These are phyloP conservation scores for Anolis apletophallus DNA, from an alignment of 2,797 vertebrate genomes.

Conservation along the genomic window DNA sequence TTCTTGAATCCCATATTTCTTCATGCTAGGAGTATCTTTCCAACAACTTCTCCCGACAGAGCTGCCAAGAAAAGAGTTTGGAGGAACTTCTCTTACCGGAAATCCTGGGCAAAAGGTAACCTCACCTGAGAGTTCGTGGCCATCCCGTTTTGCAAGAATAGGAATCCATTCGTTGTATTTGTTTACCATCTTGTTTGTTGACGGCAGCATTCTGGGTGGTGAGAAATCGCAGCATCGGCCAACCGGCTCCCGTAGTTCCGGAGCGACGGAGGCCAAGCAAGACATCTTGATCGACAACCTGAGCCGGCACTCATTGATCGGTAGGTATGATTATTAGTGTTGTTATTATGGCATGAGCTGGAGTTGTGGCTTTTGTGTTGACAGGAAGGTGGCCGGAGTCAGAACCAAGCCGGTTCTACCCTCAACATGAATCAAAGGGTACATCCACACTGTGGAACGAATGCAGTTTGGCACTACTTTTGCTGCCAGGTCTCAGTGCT, in stretches of 20 bases:
- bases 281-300: slow-evolving; percentile 78
- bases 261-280: slow-evolving; percentile 70
- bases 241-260: slow-evolving; percentile 53
- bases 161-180: no score
- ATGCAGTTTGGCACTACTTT: no score
- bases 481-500: no score
- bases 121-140: background rate
- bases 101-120: slow-evolving; percentile 82
- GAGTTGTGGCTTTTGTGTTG: no score
- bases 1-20: background rate
- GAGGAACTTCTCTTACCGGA: slow-evolving; percentile 85
- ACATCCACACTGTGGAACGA: no score
- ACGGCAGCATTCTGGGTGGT: slow-evolving; percentile 67
- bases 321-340: slow-evolving; percentile 50
- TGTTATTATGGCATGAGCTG: no score
- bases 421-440: no score
- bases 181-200: background rate
- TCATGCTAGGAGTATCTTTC: slow-evolving; percentile 81
- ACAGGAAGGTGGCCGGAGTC: no score
- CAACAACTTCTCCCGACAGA: slow-evolving; percentile 76
- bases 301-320: slow-evolving; percentile 80
- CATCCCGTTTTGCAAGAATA: no score
- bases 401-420: no score
- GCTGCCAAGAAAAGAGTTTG: slow-evolving; percentile 72
- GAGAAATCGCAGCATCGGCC: slow-evolving; percentile 73